phyloP scores from a whole-genome alignment of 35 echinoderm and acorn worm genomes.

The Strongylocentrotus purpuratus region DNA sequence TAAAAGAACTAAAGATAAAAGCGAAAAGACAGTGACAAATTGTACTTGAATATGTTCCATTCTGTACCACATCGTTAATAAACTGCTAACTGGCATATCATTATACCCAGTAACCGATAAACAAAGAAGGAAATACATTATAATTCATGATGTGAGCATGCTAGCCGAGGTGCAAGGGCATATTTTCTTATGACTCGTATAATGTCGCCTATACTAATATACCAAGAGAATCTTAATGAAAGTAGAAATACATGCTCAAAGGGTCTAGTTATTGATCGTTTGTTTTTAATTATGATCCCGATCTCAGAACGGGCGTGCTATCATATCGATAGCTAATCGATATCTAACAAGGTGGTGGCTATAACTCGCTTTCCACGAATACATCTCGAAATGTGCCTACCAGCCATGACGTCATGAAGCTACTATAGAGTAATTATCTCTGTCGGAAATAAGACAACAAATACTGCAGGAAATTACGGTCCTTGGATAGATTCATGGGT shows the following conservation, averaged over 20 bases:
- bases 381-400: background rate
- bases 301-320: background rate
- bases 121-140: background rate
- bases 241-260: background rate
- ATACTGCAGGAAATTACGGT: background rate
- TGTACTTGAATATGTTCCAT: too few relatives aligned
- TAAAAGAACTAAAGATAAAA: too few relatives aligned
- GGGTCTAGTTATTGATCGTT: background rate
- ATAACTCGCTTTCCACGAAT: background rate
- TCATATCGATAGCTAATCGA: background rate
- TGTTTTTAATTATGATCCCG: background rate
- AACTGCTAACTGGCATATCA: background rate
- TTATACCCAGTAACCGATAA: background rate
- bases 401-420: background rate
- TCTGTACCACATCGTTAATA: background rate
- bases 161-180: background rate
- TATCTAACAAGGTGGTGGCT: slow-evolving; percentile 9
- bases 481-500: background rate
- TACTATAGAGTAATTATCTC: background rate
- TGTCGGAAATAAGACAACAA: slow-evolving; percentile 17
- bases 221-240: background rate
- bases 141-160: background rate
- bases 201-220: background rate
- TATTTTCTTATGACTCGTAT: background rate
- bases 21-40: too few relatives aligned